Conservation (phyloP, 2,797 vertebrate species). For the Furcifer pardalis region DNA sequence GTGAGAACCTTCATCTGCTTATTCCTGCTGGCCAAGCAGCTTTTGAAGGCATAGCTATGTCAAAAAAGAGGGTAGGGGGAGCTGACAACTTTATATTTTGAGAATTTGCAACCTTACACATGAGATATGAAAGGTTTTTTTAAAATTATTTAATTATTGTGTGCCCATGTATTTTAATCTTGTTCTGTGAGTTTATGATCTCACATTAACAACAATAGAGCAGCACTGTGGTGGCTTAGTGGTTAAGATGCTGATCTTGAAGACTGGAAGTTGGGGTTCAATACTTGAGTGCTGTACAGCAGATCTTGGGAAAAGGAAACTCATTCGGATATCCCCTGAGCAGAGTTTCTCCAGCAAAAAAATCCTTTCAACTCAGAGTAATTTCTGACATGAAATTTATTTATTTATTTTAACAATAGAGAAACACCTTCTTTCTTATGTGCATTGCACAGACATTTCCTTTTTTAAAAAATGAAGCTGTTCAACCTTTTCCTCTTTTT, state of each 20-base stretch:
- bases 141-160: too few species aligned
- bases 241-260: too few species aligned
- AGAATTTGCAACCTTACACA: background rate
- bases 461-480: conserved; percentile 34
- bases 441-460: background rate
- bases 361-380: too few species aligned
- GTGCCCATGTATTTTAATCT: background rate
- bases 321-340: too few species aligned
- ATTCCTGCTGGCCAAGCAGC: background rate
- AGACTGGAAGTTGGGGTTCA: too few species aligned
- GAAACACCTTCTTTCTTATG: background rate
- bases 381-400: too few species aligned
- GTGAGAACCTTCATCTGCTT: background rate
- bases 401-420: too few species aligned
- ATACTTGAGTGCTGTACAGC: too few species aligned
- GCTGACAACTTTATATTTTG: background rate
- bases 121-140: background rate
- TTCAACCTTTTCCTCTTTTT: conserved; percentile 31
- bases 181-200: background rate
- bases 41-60: background rate
- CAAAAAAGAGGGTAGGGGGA: background rate
- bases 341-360: too few species aligned
- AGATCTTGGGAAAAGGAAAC: too few species aligned
- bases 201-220: too few species aligned
- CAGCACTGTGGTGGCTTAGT: too few species aligned